Base-by-base conservation (phyloP, 2,113 vertebrate species). In the Brienomyrus brachyistius region DNA sequence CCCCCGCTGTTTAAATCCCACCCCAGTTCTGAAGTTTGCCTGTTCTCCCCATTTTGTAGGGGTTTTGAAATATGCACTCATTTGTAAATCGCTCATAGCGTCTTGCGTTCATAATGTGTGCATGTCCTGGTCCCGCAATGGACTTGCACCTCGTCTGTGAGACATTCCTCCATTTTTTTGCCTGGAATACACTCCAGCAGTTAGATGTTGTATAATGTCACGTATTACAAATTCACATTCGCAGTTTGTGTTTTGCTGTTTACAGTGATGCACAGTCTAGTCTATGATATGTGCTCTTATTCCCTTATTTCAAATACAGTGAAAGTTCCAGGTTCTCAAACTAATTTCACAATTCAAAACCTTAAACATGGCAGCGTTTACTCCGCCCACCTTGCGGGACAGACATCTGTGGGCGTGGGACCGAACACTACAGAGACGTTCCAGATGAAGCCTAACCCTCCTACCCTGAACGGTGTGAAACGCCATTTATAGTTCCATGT, bases 351-450 rank as follows among this genome's bases (percentile, higher is more conserved):
- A 11, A 85, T 95, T 66, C 59, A 89, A 86, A 91, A 94, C 23
- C 86, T 95, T 89, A 91, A 51, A 0, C 89, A 93, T 0, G 92
- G 54, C 35, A 17, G 90, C 0, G 92, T 88, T 40, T 95, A 95
- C 89, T 92, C 90, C 47, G 88, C 95, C 89, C 92, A 54, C 43
- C 74, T 95, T n/a, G 91, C 90, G 0, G 95, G 90, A 86, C 92
- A 91, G 52, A 95, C 94, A 2, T 9, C 2, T n/a, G 74, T 0
- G 1, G 95, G 95, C 43, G 47, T 90, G 48, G 95, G 95, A 40
- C 92, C 88, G 17, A 19, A 47, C 47, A 91, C 91, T 13, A 91
- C 27, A 17, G 0, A 56, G 0, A 43, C 21, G 0, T 47, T 94
- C 86, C 89, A 35, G 87, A 94, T 88, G 0, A 35, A 7, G 10